phyloP scores from a whole-genome alignment of 1,140 invertebrate genomes.

The Hormaphis cornu region DNA sequence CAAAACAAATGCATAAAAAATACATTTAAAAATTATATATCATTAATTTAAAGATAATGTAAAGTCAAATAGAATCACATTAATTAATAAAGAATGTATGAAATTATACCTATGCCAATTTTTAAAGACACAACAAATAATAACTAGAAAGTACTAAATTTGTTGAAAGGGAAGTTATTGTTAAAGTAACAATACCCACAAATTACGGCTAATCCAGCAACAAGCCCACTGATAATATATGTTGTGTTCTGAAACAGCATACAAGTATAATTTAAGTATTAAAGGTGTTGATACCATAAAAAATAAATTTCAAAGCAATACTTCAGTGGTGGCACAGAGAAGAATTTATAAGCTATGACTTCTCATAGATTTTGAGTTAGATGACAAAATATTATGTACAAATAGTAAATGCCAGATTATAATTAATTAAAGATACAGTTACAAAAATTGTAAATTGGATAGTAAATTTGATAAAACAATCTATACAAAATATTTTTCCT shows the following conservation, averaged over 20 bases:
- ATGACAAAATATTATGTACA: too few relatives aligned
- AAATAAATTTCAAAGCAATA: too few relatives aligned
- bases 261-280: too few relatives aligned
- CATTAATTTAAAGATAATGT: neutral
- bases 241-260: slow-evolving; percentile 4
- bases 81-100: neutral
- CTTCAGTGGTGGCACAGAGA: too few relatives aligned
- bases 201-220: slow-evolving; percentile 15
- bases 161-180: slow-evolving; percentile 5
- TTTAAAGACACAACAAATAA: neutral
- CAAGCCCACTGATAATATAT: slow-evolving; percentile 15
- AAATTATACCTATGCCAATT: neutral
- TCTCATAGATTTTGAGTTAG: too few relatives aligned
- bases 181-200: slow-evolving; percentile 10
- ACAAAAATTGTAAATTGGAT: too few relatives aligned
- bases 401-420: too few relatives aligned
- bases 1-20: neutral
- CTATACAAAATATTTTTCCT: too few relatives aligned
- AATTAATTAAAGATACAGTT: too few relatives aligned
- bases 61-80: neutral
- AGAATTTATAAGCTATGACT: too few relatives aligned
- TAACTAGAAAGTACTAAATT: neutral
- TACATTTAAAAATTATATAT: neutral
- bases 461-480: too few relatives aligned
- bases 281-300: too few relatives aligned